Conservation (phyloP, 1,140 invertebrate genomes). For the Meloidogyne hapla region DNA sequence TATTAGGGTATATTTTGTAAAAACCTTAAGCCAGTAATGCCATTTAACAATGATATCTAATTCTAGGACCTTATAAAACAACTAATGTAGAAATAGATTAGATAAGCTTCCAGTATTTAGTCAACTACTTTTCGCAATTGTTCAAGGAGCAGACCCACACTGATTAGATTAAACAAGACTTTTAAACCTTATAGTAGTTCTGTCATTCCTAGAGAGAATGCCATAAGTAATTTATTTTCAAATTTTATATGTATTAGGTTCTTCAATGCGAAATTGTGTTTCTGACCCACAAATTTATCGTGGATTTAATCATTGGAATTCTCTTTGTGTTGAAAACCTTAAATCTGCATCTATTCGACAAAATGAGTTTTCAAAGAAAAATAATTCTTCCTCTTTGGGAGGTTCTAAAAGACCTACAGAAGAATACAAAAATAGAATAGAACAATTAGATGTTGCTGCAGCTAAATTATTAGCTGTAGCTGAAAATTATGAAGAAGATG, state of each 20-base stretch:
- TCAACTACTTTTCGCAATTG: no score
- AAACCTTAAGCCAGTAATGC: no score
- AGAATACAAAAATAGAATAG: conserved; percentile 13
- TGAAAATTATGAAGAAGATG: conserved; percentile 6
- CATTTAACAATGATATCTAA: no score
- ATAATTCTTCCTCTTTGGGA: not conserved
- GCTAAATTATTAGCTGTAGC: conserved; percentile 17
- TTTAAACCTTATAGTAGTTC: no score
- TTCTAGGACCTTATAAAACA: no score
- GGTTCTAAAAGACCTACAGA: not conserved
- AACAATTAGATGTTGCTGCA: conserved; percentile 27
- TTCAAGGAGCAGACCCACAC: no score
- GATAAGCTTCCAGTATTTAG: no score
- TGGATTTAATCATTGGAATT: conserved; percentile 45
- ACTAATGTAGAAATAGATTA: no score
- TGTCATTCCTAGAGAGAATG: no score
- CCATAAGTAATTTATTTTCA: not conserved
- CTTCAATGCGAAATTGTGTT: conserved; percentile 37
- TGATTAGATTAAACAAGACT: no score
- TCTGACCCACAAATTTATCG: conserved; percentile 47
- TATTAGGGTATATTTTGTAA: not conserved
- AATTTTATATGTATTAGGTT: conserved; percentile 7
- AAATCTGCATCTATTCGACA: not conserved
- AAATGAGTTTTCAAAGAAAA: not conserved
- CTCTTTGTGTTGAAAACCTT: conserved; percentile 12